Evolutionary conservation across 2,888 invertebrate genomes (phyloP), one percentile per base, ranked within the genome.

Genomic region (Eupithecia dodoneata): DNA sequence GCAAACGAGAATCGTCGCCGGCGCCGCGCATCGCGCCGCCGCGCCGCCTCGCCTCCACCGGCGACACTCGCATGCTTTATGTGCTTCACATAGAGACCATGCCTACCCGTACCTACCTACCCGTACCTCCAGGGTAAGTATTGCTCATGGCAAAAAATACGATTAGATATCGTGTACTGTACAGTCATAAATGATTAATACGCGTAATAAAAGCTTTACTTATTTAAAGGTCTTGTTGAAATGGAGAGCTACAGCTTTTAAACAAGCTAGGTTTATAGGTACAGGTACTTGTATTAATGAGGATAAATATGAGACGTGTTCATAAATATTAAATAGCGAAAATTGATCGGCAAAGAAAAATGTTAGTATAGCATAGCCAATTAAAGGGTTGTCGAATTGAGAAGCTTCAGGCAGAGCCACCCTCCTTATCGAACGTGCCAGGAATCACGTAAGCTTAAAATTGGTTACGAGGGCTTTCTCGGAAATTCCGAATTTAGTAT

Each of bases 1-100:
- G 88, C 91, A 93, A 93, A 94, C 94, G 88, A 93, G 94, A 93
- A 93, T 90, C 89, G 91, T 91, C 90, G 90, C 90, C 88, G 94
- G 93, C 93, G 94, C 93, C 93, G 88, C 84, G 86, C 86, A 87
- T 86, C 87, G 86, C 83, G 85, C 83, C 87, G 85, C 85, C 85
- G 86, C 65, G 65, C 18, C 47, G 55, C 55, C 55, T n/a, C 3
- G 18, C 63, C 41, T 12, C 45, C 66, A 44, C 67, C 18, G 75
- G 41, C 74, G 76, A 74, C 74, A 59, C 72, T 76, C 69, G 18
- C 65, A 76, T 74, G 72, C 74, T 67, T 78, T 75, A 72, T 72
- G 70, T 66, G 49, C 66, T 75, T 70, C 47, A 70, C 72, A 59
- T 30, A 55, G 59, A 15, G n/a, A 72, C 69, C 41, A 69, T 74